Evolutionary conservation across 1,140 invertebrate genomes (phyloP).

Genomic region (Anastatus disparis): DNA sequence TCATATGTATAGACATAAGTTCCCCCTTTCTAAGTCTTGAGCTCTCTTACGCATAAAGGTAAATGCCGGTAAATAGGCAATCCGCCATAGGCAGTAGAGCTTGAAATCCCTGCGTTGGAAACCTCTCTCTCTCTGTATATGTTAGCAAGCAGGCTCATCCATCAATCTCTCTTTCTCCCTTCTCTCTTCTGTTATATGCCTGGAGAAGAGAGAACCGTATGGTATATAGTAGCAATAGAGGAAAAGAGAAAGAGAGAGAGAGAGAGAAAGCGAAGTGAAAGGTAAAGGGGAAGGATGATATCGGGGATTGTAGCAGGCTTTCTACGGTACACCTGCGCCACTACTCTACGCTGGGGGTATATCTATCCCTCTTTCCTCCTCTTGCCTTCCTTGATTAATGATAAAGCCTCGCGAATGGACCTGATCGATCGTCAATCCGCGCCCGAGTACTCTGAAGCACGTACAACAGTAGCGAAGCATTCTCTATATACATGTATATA

Average conservation of each 20-base stretch:
- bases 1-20: neutral
- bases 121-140: too few relatives aligned
- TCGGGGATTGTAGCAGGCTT: neutral
- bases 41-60: slow-evolving; percentile 15
- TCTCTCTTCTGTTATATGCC: neutral
- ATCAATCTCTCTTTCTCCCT: slow-evolving; percentile 43
- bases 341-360: too few relatives aligned
- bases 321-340: slow-evolving; percentile 48
- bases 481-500: too few relatives aligned
- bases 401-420: slow-evolving; percentile 30
- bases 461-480: too few relatives aligned
- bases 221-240: slow-evolving; percentile 6
- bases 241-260: too few relatives aligned
- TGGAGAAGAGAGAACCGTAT: neutral
- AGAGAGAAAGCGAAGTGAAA: too few relatives aligned
- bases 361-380: slow-evolving; percentile 29
- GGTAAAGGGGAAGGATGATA: slow-evolving; percentile 14
- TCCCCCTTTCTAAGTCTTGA: too few relatives aligned
- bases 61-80: slow-evolving; percentile 38
- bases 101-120: slow-evolving; percentile 23
- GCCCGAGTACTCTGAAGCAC: too few relatives aligned
- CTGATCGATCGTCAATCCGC: slow-evolving; percentile 24
- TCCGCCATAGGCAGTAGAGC: slow-evolving; percentile 29
- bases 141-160: slow-evolving; percentile 48
- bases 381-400: slow-evolving; percentile 52